A percentile compares a stretch with the other conserved stretches of the same genome.
These are phyloP conservation scores for Muraenolepis orangiensis DNA, from an alignment of 2,797 vertebrate genomes.

Conservation along the genomic window DNA sequence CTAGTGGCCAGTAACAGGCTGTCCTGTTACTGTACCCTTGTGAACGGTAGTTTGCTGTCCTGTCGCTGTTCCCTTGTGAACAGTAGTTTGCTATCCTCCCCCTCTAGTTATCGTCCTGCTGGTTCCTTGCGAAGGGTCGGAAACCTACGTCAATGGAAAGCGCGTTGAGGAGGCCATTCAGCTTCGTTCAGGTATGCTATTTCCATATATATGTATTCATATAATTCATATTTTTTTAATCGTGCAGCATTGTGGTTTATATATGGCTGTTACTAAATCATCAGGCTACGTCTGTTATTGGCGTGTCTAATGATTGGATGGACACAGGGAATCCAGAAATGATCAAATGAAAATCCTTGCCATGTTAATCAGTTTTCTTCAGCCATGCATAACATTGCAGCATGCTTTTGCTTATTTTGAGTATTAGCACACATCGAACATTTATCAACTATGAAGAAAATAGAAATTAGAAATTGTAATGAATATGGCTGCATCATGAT, in stretches of 20 bases:
- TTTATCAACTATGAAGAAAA: background rate
- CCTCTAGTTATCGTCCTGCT: constrained; percentile 87
- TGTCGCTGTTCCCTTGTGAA: background rate
- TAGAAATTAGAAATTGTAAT: background rate
- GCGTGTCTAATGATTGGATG: background rate
- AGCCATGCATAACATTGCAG: no score
- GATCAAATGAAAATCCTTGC: background rate
- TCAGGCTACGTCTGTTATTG: background rate
- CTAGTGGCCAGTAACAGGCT: no score
- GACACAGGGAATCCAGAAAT: background rate
- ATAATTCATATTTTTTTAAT: background rate
- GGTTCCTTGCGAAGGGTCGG: constrained; percentile 92
- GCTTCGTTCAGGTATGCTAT: constrained; percentile 85
- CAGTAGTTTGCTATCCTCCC: background rate
- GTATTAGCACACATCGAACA: background rate
- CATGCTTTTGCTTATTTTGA: background rate
- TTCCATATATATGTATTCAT: no score
- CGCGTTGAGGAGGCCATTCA: constrained; percentile 88
- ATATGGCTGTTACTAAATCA: background rate
- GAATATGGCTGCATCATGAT: background rate
- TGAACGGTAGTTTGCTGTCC: no score
- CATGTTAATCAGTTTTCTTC: background rate
- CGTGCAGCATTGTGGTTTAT: no score
- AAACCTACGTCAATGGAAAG: constrained; percentile 98
- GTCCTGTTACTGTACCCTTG: no score